Evolutionary conservation across 2,888 invertebrate species (phyloP).

Genomic region (Sarcophaga caerulescens): DNA sequence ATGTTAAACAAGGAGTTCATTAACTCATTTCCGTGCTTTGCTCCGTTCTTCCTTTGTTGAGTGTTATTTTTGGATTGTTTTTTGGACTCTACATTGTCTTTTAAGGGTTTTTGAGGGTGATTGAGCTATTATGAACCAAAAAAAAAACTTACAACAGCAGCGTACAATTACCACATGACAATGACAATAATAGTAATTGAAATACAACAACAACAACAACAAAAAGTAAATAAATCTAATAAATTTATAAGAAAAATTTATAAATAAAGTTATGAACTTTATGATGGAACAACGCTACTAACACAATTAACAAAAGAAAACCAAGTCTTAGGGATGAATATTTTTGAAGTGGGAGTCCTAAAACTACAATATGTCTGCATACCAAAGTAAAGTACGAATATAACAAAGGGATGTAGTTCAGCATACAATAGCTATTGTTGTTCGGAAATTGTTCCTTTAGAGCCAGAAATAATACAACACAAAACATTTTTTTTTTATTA

Average conservation of each 20-base stretch:
- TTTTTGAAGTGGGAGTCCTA: not conserved
- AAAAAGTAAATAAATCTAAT: slow-evolving; percentile 37
- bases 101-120: not conserved
- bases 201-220: slow-evolving; percentile 27
- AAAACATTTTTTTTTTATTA: slow-evolving; percentile 30
- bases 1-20: slow-evolving; percentile 53
- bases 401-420: not conserved
- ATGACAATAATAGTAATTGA: slow-evolving; percentile 52
- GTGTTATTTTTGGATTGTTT: too few species aligned
- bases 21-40: slow-evolving; percentile 54
- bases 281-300: slow-evolving; percentile 19
- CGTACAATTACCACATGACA: not conserved
- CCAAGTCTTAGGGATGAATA: slow-evolving; percentile 15
- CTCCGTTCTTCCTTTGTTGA: too few species aligned
- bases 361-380: too few species aligned
- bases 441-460: not conserved
- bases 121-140: not conserved
- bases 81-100: not conserved
- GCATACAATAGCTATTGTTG: slow-evolving; percentile 32
- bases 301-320: slow-evolving; percentile 52
- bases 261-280: slow-evolving; percentile 52
- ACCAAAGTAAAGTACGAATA: not conserved
- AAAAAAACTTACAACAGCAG: not conserved
- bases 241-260: slow-evolving; percentile 27
- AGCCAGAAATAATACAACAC: not conserved